These are phyloP conservation scores for Branchipolynoe longqiensis DNA, from an alignment of 2,888 invertebrate species.

Conservation along the genomic window DNA sequence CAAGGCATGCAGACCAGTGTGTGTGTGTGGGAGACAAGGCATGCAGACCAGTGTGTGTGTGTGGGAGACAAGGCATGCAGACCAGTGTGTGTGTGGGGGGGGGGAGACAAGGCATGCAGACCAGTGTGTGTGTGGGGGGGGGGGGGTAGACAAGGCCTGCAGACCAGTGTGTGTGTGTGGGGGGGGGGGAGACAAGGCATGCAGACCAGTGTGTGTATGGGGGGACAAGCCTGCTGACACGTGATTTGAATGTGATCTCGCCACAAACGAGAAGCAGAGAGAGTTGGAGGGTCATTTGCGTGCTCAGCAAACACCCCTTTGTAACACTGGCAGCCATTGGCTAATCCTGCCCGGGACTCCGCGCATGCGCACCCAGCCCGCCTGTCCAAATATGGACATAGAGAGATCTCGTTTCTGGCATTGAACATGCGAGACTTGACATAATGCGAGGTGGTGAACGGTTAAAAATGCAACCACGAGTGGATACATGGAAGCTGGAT, in stretches of 20 bases:
- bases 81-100: too few relatives aligned
- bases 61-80: too few relatives aligned
- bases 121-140: not conserved
- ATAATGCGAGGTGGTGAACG: too few relatives aligned
- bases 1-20: too few relatives aligned
- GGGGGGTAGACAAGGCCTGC: not conserved
- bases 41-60: too few relatives aligned
- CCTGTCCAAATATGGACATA: conserved; percentile 51
- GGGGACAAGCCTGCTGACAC: not conserved
- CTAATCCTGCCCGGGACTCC: too few relatives aligned
- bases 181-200: not conserved
- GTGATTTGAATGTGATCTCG: conserved; percentile 39
- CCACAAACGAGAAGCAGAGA: conserved; percentile 27
- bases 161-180: not conserved
- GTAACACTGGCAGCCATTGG: conserved; percentile 50
- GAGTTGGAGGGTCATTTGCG: conserved; percentile 33
- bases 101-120: not conserved
- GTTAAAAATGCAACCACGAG: too few relatives aligned
- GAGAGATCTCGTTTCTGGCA: not conserved
- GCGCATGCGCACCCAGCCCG: conserved; percentile 26
- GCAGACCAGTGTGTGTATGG: not conserved
- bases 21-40: too few relatives aligned
- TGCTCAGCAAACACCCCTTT: conserved; percentile 33
- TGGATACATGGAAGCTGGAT: too few relatives aligned
- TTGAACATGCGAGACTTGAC: too few relatives aligned